Conservation (phyloP, 1,140 invertebrate genomes). For the Nasonia vitripennis region DNA sequence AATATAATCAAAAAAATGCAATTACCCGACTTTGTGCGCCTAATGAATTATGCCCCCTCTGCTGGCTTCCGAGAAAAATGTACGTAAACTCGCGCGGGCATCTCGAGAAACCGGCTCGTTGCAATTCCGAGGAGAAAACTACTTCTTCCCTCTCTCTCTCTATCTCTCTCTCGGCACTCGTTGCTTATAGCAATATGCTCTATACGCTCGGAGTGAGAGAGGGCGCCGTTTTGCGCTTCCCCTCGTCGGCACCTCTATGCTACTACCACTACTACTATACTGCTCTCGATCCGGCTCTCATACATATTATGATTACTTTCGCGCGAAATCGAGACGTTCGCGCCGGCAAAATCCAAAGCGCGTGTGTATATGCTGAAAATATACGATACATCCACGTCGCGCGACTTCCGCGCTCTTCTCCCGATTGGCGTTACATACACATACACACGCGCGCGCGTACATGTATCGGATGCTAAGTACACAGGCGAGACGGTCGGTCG, state of each 20-base stretch:
- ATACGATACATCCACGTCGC: not conserved
- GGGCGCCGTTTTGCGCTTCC: slow-evolving; percentile 27
- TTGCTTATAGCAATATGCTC: not conserved
- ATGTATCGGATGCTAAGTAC: slow-evolving; percentile 3
- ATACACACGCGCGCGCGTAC: not conserved
- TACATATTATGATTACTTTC: slow-evolving; percentile 73
- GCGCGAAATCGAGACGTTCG: slow-evolving; percentile 59
- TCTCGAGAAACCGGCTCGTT: slow-evolving; percentile 64
- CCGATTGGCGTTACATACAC: not conserved
- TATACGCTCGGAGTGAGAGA: not conserved
- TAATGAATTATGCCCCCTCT: slow-evolving; percentile 43
- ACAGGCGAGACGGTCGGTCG: not conserved
- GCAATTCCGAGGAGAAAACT: slow-evolving; percentile 72
- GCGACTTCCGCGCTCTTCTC: not conserved
- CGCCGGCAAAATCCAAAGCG: slow-evolving; percentile 35
- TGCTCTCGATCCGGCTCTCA: slow-evolving; percentile 58
- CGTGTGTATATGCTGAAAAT: not conserved
- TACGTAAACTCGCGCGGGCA: slow-evolving; percentile 25
- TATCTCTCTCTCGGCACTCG: not conserved
- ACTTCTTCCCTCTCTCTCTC: not conserved
- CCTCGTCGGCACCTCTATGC: slow-evolving; percentile 55
- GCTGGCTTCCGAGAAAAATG: slow-evolving; percentile 38
- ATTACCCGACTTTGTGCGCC: slow-evolving; percentile 39
- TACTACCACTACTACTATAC: not conserved
- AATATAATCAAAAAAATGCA: slow-evolving; percentile 11